Percentiles rank a stretch among this genome's conserved stretches.
Conservation (phyloP, 2,797 vertebrate genomes). For the Halcyon smyrnensis region DNA sequence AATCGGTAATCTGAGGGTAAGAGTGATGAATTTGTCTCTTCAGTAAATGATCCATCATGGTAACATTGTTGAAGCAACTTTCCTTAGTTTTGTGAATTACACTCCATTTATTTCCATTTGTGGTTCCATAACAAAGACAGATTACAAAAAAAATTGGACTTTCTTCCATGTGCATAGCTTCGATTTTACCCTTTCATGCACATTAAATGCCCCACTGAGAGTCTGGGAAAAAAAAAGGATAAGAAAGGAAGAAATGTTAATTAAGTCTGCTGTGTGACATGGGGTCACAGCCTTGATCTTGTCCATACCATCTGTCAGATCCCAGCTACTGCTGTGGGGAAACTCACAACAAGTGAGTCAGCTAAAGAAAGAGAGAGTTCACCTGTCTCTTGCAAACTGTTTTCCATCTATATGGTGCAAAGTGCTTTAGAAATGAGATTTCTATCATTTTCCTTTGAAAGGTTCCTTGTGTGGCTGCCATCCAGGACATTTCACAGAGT, state of each 20-base stretch:
- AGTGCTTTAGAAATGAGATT: background rate
- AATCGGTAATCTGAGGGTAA: background rate
- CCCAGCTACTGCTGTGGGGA: background rate
- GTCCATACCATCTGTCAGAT: constrained; percentile 5
- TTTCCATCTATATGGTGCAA: background rate
- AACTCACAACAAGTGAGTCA: background rate
- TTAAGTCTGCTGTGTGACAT: constrained; percentile 1
- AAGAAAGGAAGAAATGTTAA: constrained; percentile 20
- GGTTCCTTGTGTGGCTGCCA: background rate
- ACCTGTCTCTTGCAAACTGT: background rate
- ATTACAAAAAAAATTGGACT: constrained; percentile 1
- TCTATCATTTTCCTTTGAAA: background rate
- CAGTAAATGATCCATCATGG: background rate
- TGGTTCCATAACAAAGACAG: background rate
- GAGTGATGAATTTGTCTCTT: background rate
- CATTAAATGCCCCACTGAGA: background rate
- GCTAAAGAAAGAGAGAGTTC: background rate
- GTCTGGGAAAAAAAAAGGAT: background rate
- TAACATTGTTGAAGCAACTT: background rate
- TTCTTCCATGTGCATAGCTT: background rate
- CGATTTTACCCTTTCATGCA: background rate
- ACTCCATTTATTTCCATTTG: background rate
- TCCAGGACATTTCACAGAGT: background rate
- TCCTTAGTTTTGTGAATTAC: background rate
- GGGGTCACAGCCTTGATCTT: background rate